Evolutionary conservation across 2,888 invertebrate species (phyloP), one percentile per base, ranked within the genome.

Genomic region (Mythimna vitellina): DNA sequence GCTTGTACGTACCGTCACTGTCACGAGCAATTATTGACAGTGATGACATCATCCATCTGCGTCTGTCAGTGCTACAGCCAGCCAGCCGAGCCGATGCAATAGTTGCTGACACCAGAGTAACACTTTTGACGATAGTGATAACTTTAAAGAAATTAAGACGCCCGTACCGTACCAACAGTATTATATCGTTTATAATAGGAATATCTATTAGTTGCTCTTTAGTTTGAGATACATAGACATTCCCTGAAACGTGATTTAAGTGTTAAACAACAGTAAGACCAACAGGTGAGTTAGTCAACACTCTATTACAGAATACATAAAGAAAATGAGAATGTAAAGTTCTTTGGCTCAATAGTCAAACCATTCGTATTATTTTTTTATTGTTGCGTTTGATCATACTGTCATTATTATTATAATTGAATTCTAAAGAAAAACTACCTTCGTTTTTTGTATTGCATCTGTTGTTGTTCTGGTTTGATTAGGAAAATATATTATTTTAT

Each of bases 251-350:
- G 49, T 64, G 35, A 29, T 58, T 14, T 22, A 64, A 74, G 56
- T 49, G 49, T 1, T 32, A 12, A 0, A 58, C 42, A 58, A 53
- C 29, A 58, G 46, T 25, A 20, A 71, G 46, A 70, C 78, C 78
- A 75, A 75, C 75, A 75, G 75, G 75, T 75, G 75, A 75, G 75
- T 78, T 29, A 77, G 51, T 77, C 75, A 70, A 68, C 51, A 53
- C 6, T 38, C n/a, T 32, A 66, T 8, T 42, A 25, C 12, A 8
- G 17, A 65, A 20, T 38, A 62, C n/a, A 6, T 46, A n/a, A 14
- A n/a, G 66, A 75, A 76, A 60, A 68, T 22, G 14, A 20, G 66
- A 58, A 35, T 75, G 17, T 53, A 58, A 51, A 49, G 20, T 35
- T 75, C n/a, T 29, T 53, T 29, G 42, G 42, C 14, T 14, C 14